Evolutionary conservation across 1,140 invertebrate species (phyloP), one percentile per base, ranked within the genome.

Genomic region (Thereuonema tuberculata): DNA sequence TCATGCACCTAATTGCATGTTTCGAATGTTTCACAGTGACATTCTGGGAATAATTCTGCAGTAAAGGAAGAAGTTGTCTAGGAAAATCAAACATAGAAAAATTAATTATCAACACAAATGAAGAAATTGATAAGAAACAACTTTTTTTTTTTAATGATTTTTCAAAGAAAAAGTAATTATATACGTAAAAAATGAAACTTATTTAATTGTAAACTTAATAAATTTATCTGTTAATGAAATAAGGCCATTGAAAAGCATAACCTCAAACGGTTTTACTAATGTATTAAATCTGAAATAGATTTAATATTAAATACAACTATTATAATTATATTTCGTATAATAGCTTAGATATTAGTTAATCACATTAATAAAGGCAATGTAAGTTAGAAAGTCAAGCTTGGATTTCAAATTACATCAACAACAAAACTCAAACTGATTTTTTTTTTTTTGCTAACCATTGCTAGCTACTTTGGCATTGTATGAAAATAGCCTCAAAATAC

Each of bases 11-110:
- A 28, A 98, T 85, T 2, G 93, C 91, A 69, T 96, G 91, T 74
- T 98, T 98, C 0, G 93, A 91, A 75, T 98, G 93, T 74, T 95
- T 95, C 0, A 89, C 84, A 1, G 89, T 91, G 2, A 93, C 93
- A 25, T 83, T 82, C 66, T 88, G 83, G 0, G 88, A 85, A 69
- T 93, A 87, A 26, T 84, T 83, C 67, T 89, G 87, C 69, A 93
- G 91, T 43, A 92, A 81, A 1, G 87, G 86, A 24, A 88, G 82
- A 68, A 98, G 73, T 58, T 66, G 67, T 50, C 75, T 76, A 62
- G 2, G 69, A 66, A 60, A 37, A 37, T 17, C 5, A 17, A 37
- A 37, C 31, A 5, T 9, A 37, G 17, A 9, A 37, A 37, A 77
- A 76, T 25, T 84, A 37, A 37, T 37, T 37, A 37, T 17, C 5